phyloP scores from a whole-genome alignment of 1,140 invertebrate genomes.

The Epicauta chinensis region DNA sequence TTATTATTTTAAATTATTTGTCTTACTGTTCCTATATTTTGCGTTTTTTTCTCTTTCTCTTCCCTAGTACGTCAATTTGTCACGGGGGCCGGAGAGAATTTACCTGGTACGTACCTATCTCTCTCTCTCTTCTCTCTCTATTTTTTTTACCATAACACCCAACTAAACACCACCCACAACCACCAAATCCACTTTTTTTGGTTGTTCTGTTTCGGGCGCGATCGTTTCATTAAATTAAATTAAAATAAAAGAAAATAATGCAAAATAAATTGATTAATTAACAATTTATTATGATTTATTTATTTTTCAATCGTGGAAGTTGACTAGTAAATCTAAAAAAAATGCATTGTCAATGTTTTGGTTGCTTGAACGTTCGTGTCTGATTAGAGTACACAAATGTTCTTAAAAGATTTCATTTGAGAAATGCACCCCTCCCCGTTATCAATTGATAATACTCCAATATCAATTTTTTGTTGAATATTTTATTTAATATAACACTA shows the following conservation, averaged over 20 bases:
- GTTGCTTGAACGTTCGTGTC: constrained; percentile 18
- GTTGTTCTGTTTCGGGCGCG: constrained; percentile 39
- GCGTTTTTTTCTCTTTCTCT: constrained; percentile 48
- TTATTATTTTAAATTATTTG: constrained; percentile 26
- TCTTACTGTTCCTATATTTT: constrained; percentile 44
- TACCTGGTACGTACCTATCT: constrained; percentile 58
- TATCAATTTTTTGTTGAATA: constrained; percentile 25
- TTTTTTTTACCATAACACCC: constrained; percentile 33
- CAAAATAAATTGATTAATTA: constrained; percentile 15
- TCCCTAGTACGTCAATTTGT: constrained; percentile 67
- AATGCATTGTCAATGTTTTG: constrained; percentile 16
- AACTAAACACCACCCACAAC: constrained; percentile 40
- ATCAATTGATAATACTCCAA: constrained; percentile 39
- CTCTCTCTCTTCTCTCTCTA: constrained; percentile 25
- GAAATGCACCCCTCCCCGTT: constrained; percentile 34
- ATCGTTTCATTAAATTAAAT: constrained; percentile 8
- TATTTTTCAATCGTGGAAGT: not conserved
- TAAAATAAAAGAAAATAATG: constrained; percentile 8
- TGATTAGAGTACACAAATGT: constrained; percentile 11
- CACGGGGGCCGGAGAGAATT: constrained; percentile 63
- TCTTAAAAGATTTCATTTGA: constrained; percentile 11
- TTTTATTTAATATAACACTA: constrained; percentile 22
- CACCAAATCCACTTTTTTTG: constrained; percentile 37
- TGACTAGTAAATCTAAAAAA: constrained; percentile 1
- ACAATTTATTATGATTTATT: too few species aligned